phyloP scores from a whole-genome alignment of 2,888 invertebrate species.

The Tineola bisselliella region DNA sequence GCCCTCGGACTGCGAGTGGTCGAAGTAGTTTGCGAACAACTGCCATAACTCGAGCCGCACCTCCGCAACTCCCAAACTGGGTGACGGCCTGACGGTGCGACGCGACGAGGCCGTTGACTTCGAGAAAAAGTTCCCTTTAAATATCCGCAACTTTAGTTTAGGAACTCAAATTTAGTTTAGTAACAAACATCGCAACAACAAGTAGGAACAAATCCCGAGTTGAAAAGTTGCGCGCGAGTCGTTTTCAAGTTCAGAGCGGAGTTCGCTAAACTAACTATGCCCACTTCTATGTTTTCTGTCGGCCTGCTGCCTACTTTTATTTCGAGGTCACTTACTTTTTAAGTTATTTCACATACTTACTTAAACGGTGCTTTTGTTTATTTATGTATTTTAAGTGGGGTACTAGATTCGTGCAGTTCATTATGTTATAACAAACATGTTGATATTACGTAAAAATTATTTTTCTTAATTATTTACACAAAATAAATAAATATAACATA shows the following conservation, averaged over 20 bases:
- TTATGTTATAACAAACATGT: no score
- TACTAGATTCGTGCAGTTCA: neutral
- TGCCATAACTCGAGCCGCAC: slow-evolving; percentile 57
- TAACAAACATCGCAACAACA: slow-evolving; percentile 64
- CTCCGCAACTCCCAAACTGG: slow-evolving; percentile 59
- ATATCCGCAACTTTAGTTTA: slow-evolving; percentile 67
- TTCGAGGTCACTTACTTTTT: slow-evolving; percentile 14
- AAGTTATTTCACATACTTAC: neutral
- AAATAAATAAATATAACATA: no score
- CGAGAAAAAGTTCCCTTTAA: slow-evolving; percentile 68
- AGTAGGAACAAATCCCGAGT: slow-evolving; percentile 56
- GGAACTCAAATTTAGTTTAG: slow-evolving; percentile 67
- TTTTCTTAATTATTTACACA: no score
- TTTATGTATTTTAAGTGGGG: neutral
- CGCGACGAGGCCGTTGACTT: slow-evolving; percentile 55
- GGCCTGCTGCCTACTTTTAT: slow-evolving; percentile 10
- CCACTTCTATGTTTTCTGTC: slow-evolving; percentile 8
- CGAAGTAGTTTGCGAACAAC: slow-evolving; percentile 66
- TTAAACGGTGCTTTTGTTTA: neutral
- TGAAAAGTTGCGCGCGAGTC: slow-evolving; percentile 64
- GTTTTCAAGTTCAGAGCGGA: slow-evolving; percentile 54
- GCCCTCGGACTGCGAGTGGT: slow-evolving; percentile 37
- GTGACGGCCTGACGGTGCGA: slow-evolving; percentile 50
- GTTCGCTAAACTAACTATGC: slow-evolving; percentile 5
- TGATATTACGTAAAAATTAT: no score